Base-by-base conservation (phyloP, 2,113 vertebrate genomes). In the Cyphomyrus plagiostoma region DNA sequence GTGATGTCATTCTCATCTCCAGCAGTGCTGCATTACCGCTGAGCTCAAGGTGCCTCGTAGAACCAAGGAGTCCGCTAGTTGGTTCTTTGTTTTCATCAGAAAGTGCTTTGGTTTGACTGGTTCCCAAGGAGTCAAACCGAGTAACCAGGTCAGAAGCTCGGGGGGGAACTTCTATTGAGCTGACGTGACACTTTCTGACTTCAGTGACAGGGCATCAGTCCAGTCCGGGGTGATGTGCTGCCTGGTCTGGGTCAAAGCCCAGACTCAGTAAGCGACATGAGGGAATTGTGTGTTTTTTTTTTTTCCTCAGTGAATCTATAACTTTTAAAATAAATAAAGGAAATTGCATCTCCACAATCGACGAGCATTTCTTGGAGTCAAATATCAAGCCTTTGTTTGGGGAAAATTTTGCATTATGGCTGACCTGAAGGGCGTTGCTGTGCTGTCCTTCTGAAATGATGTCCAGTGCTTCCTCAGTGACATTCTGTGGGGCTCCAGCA, bases 91-190 rank as follows among this genome's bases (percentile, higher is more conserved):
- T 53, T 84, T 48, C 82, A 19, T 8, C 26, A 17, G 50, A 53
- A 56, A 50, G 30, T 56, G 50, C 85, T 26, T 49, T n/a, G 83
- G 48, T 49, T 26, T 86, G 50, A 53, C 50, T 56, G 85, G 30
- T 87, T 87, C 85, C 85, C 48, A 87, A 56, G 50, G 85, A 87
- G 56, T 56, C 85, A 53, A 53, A 52, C 84, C n/a, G 45, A 86
- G 84, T 52, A 86, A 86, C 85, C 50, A 53, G 48, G 49, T 87
- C 53, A 62, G 56, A 35, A 66, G 53, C 53, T 58, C 53, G 53
- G 19, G 77, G 39, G 74, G 35, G 39, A 0, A n/a, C 66, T 52
- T 80, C n/a, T 39, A 70, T 48, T 26, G 45, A 83, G 66, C 66
- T 88, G 23, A 45, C 26, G 26, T 21, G 85, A 86, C 23, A 53